These are phyloP conservation scores for Asteroscopus sphinx DNA, from an alignment of 2,888 invertebrate species.

Conservation along the genomic window DNA sequence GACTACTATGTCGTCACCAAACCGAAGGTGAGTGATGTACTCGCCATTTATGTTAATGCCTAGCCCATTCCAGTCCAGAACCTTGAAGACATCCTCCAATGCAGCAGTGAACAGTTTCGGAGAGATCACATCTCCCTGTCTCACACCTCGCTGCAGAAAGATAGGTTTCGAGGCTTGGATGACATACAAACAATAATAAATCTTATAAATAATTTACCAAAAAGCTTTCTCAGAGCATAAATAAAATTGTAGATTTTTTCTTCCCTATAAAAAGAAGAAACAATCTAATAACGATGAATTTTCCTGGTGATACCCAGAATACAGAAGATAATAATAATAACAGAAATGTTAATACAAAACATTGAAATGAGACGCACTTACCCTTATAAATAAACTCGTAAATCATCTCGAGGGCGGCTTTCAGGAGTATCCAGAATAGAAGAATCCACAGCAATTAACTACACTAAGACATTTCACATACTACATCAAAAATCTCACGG, in stretches of 20 bases:
- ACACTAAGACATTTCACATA: conserved; percentile 73
- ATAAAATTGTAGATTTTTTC: conserved; percentile 14
- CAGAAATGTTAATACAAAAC: conserved; percentile 26
- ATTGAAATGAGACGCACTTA: conserved; percentile 50
- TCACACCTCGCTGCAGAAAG: too few relatives aligned
- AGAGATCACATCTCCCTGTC: too few relatives aligned
- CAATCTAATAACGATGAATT: neutral
- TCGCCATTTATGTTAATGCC: too few relatives aligned
- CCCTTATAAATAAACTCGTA: conserved; percentile 62
- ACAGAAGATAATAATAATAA: conserved; percentile 12
- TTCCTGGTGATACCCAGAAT: conserved; percentile 1
- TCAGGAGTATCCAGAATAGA: conserved; percentile 66
- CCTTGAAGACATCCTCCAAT: too few relatives aligned
- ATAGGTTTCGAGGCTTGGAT: too few relatives aligned
- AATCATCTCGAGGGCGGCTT: conserved; percentile 55
- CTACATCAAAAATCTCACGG: conserved; percentile 64
- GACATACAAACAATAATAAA: neutral
- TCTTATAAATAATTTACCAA: conserved; percentile 2
- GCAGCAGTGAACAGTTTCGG: too few relatives aligned
- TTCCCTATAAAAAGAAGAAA: neutral
- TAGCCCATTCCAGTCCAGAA: too few relatives aligned
- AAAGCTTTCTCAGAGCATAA: neutral
- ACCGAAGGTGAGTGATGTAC: too few relatives aligned
- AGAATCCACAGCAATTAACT: conserved; percentile 73
- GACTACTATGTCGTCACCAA: too few relatives aligned